Base-by-base conservation (phyloP, 2,888 invertebrate genomes). In the Notocelia uddmanniana region DNA sequence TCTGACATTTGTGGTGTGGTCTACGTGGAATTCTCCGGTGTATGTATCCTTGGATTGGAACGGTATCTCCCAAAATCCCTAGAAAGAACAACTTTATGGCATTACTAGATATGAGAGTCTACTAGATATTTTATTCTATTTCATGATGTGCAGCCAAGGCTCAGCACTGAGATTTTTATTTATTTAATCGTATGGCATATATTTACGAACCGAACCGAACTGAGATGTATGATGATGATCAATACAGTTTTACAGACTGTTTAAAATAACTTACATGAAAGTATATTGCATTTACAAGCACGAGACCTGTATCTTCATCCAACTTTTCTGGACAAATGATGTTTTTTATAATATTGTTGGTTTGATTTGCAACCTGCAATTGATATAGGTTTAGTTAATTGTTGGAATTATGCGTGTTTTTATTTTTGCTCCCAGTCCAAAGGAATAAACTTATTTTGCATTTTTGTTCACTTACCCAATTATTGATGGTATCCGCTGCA, bases 401-500 rank as follows among this genome's bases (percentile, higher is more conserved):
- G 3, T 26, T 26, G 26, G 5, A n/a, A n/a, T n/a, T 26, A 26
- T 5, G 5, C 5, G 2, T 26, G 2, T 26, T 3, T 26, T 3
- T 26, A 3, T 26, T 3, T 5, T 5, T 26, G 5, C 26, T 26
- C 26, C 26, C 5, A 2, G 26, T 26, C 26, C 26, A 26, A 2
- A 2, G 26, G 3, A 3, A 26, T 26, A 26, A 26, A 26, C 26
- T 2, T 26, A 26, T 26, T 26, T 26, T 26, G 26, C 26, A 26
- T 26, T 26, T 26, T 19, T 1, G n/a, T 13, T 41, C 15, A 62
- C 45, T 41, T 18, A 78, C 96, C 96, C 97, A 97, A 0, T 81
- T 75, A 80, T 98, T 98, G 63, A 98, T 97, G 0, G 81, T 85
- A 1, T 89, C 77, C 0, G 88, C 89, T 0, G 94, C 89, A n/a